A percentile compares a stretch with the other conserved stretches of the same genome.
phyloP scores from a whole-genome alignment of 2,797 vertebrate genomes.

The Chaunax sp. region DNA sequence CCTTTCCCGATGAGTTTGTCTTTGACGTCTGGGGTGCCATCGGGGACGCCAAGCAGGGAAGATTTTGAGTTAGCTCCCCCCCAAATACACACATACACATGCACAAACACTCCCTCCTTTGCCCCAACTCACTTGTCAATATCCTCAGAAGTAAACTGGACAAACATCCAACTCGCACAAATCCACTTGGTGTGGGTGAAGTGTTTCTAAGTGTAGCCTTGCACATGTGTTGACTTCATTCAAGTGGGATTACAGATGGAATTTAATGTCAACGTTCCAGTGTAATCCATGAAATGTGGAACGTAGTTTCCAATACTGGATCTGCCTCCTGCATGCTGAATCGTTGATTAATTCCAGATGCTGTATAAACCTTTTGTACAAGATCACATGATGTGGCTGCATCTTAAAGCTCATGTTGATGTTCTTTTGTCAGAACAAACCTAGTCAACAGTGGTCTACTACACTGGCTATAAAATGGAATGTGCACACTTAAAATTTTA shows the following conservation, averaged over 20 bases:
- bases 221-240: background rate
- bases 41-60: slow-evolving; percentile 90
- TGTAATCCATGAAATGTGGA: slow-evolving; percentile 25
- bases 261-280: slow-evolving; percentile 5
- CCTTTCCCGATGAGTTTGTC: slow-evolving; percentile 97
- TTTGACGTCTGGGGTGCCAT: slow-evolving; percentile 98
- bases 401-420: slow-evolving; percentile 4
- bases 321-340: slow-evolving; percentile 18
- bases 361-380: slow-evolving; percentile 13
- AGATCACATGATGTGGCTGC: background rate
- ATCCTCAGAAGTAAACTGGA: slow-evolving; percentile 50
- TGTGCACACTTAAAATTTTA: slow-evolving; percentile 37
- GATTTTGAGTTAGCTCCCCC: slow-evolving; percentile 75
- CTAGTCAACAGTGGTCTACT: slow-evolving; percentile 29
- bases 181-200: background rate
- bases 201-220: slow-evolving; percentile 23
- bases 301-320: slow-evolving; percentile 21
- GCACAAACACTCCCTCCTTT: background rate
- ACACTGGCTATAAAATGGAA: slow-evolving; percentile 53
- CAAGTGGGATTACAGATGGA: slow-evolving; percentile 7
- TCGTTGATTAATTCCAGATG: slow-evolving; percentile 45
- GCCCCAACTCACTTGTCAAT: slow-evolving; percentile 4
- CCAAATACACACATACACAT: slow-evolving; percentile 4
- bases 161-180: slow-evolving; percentile 38
- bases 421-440: slow-evolving; percentile 17